Conservation (phyloP, 1,140 invertebrate species). For the Brevipalpus yothersi region DNA sequence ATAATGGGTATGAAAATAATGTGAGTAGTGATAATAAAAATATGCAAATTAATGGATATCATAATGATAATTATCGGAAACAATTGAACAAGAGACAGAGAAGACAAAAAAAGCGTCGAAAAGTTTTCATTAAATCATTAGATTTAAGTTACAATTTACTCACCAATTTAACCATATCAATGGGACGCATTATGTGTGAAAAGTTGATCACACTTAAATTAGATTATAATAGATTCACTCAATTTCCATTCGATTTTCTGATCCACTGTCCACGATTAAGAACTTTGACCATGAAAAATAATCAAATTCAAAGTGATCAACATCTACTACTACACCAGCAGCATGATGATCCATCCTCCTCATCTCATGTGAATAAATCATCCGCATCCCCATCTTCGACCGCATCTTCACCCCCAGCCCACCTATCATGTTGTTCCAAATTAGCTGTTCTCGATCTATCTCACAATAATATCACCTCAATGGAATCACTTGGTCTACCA, state of each 20-base stretch:
- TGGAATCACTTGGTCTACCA: background rate
- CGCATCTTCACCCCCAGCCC: background rate
- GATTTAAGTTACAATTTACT: background rate
- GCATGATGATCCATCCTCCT: background rate
- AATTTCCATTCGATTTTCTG: background rate
- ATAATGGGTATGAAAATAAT: too few relatives aligned
- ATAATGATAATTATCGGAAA: too few relatives aligned
- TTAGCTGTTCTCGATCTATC: background rate
- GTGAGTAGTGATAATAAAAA: too few relatives aligned
- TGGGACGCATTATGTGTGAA: background rate
- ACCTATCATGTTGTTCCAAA: background rate
- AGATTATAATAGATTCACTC: background rate
- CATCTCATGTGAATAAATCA: background rate
- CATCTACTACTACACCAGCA: background rate
- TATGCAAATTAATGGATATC: too few relatives aligned
- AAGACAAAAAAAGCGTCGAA: background rate
- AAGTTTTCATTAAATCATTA: background rate
- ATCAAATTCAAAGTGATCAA: background rate
- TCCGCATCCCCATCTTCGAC: background rate
- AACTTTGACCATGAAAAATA: background rate
- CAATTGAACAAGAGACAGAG: background rate
- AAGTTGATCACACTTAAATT: background rate
- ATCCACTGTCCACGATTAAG: background rate
- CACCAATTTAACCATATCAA: background rate
- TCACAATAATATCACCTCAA: background rate